phyloP scores from a whole-genome alignment of 2,888 invertebrate species.

The Scrobipalpa costella region DNA sequence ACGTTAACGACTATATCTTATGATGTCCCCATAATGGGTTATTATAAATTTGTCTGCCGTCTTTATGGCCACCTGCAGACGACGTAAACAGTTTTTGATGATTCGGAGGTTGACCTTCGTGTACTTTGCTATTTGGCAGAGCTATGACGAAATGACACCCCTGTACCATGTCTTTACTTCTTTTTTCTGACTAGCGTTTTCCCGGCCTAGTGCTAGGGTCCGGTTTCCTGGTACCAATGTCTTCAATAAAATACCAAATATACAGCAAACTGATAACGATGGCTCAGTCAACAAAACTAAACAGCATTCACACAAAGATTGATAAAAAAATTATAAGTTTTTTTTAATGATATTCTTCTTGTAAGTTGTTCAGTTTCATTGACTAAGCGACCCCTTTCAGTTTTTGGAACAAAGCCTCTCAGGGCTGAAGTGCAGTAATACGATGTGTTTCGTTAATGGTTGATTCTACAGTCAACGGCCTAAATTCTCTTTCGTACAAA shows the following conservation, averaged over 20 bases:
- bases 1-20: slow-evolving; percentile 63
- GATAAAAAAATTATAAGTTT: not conserved
- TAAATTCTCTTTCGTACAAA: slow-evolving; percentile 7
- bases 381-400: no score
- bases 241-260: no score
- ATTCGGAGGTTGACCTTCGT: slow-evolving; percentile 29
- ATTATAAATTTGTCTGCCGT: slow-evolving; percentile 72
- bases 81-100: slow-evolving; percentile 15
- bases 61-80: slow-evolving; percentile 54
- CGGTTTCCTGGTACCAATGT: no score
- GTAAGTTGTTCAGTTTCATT: no score
- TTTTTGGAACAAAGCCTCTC: no score
- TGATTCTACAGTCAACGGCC: not conserved
- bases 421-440: no score
- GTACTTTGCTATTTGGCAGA: not conserved
- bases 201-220: no score
- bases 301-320: not conserved
- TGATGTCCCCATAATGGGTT: slow-evolving; percentile 56
- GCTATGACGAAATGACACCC: not conserved
- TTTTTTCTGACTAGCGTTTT: no score
- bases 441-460: not conserved
- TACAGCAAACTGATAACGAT: no score
- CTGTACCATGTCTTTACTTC: no score
- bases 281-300: no score
- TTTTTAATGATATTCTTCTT: no score